Percentiles rank a stretch among this genome's conserved stretches.
Evolutionary conservation across 2,113 vertebrate species (phyloP).

Genomic region (Chamaea fasciata): DNA sequence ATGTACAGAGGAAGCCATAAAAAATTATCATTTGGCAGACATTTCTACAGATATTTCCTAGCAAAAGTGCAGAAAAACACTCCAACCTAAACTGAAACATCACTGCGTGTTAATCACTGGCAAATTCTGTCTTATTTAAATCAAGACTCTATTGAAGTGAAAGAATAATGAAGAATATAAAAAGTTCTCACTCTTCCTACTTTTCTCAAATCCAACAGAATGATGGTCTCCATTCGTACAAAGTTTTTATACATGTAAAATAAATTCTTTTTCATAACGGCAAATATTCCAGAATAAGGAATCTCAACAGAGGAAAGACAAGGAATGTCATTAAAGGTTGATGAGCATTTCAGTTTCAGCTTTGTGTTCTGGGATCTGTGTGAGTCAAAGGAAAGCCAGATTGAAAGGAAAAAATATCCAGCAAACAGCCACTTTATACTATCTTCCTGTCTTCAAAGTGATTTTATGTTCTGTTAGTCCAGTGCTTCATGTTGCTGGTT

Average conservation of each 20-base stretch:
- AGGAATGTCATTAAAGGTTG: constrained; percentile 50
- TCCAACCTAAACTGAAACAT: constrained; percentile 18
- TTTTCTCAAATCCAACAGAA: background rate
- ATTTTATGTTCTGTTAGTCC: background rate
- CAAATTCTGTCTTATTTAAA: constrained; percentile 15
- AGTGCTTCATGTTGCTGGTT: background rate
- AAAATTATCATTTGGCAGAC: constrained; percentile 19
- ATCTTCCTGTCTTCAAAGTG: background rate
- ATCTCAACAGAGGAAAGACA: constrained; percentile 28
- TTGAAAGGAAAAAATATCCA: constrained; percentile 29
- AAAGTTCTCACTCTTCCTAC: background rate
- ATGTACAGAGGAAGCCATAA: background rate
- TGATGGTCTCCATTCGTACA: background rate
- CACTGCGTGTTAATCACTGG: background rate
- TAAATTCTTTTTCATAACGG: constrained; percentile 12
- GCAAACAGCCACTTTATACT: constrained; percentile 25
- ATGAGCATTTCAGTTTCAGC: constrained; percentile 54
- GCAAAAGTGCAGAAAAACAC: constrained; percentile 5
- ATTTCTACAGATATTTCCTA: background rate
- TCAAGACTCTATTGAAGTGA: background rate
- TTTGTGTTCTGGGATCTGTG: background rate
- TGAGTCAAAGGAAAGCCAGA: constrained; percentile 40
- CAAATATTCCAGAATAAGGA: background rate
- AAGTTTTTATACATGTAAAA: background rate
- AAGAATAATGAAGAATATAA: constrained; percentile 7